A percentile compares a stretch with the other conserved stretches of the same genome.
phyloP scores from a whole-genome alignment of 2,888 invertebrate species.

The Pinctada fucata region DNA sequence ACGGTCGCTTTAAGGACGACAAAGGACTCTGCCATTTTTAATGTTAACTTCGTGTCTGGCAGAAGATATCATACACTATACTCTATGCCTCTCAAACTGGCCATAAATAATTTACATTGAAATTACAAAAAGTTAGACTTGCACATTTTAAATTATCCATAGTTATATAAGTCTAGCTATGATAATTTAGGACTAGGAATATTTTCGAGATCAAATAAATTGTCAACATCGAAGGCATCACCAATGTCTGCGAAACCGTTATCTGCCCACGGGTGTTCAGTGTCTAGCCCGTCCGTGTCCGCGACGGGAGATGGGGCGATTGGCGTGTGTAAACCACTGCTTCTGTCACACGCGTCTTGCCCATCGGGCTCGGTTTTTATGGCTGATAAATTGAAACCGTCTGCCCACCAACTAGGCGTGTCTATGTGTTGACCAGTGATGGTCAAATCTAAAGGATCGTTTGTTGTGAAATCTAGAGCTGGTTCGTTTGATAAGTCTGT shows the following conservation, averaged over 20 bases:
- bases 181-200: slow-evolving; percentile 65
- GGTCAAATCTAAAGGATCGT: slow-evolving; percentile 72
- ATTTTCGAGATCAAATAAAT: slow-evolving; percentile 71
- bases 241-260: slow-evolving; percentile 64
- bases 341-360: slow-evolving; percentile 44
- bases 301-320: slow-evolving; percentile 63
- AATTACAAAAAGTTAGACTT: background rate
- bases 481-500: slow-evolving; percentile 50
- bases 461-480: slow-evolving; percentile 58
- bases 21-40: too few species aligned
- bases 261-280: slow-evolving; percentile 69
- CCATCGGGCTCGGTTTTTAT: slow-evolving; percentile 48
- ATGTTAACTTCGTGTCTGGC: background rate
- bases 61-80: background rate
- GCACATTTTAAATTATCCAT: background rate
- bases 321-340: slow-evolving; percentile 68
- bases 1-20: too few species aligned
- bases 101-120: background rate
- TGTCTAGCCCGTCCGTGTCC: slow-evolving; percentile 47
- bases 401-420: slow-evolving; percentile 76
- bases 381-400: slow-evolving; percentile 51
- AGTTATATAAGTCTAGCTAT: slow-evolving; percentile 7
- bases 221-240: slow-evolving; percentile 73
- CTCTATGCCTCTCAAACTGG: background rate
- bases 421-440: slow-evolving; percentile 71